Evolutionary conservation across 1,140 invertebrate species (phyloP), one percentile per base, ranked within the genome.

Genomic region (Drosophila equinoxialis): DNA sequence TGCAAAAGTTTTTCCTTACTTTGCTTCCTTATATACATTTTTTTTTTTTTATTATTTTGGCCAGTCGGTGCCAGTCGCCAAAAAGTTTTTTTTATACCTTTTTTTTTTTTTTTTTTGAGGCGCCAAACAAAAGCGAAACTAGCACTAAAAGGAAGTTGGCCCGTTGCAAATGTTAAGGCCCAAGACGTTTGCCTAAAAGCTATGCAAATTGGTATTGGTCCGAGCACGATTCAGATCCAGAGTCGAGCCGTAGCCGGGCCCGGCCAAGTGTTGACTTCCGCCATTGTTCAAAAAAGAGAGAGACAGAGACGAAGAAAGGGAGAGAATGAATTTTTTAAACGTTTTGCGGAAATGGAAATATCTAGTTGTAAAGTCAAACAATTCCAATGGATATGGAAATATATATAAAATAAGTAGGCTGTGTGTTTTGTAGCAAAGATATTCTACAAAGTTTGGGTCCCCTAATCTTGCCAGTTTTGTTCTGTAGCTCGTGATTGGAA

Each of bases 131-230:
- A 76, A 54, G 42, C 20, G 54, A 59, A 23, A 59, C 23, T 68
- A 60, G 48, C 57, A 66, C 65, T 63, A 55, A 65, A 59, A 57
- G 14, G 59, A 66, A 35, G 13, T 20, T 45, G 55, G 63, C 48
- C 62, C 13, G 8, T 39, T 11, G 62, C 61, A 64, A 73, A 51
- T 75, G 55, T 61, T 68, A 54, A 51, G 71, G 55, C 65, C 68
- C 51, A 68, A 63, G 68, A 71, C 55, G 65, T 45, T 65, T 39
- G 65, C 66, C 83, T 82, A 87, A 87, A 79, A 77, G 83, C 82
- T 79, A 87, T 87, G 79, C 82, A 87, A 87, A 86, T 86, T 83
- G 79, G 45, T 65, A 59, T 39, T 61, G 59, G 66, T 59, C 66
- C 17, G 17, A 39, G 37, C 37, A 39, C 37, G 37, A 39, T 10